Evolutionary conservation across 2,113 vertebrate species (phyloP).

Genomic region (Rhynchomys soricoides): DNA sequence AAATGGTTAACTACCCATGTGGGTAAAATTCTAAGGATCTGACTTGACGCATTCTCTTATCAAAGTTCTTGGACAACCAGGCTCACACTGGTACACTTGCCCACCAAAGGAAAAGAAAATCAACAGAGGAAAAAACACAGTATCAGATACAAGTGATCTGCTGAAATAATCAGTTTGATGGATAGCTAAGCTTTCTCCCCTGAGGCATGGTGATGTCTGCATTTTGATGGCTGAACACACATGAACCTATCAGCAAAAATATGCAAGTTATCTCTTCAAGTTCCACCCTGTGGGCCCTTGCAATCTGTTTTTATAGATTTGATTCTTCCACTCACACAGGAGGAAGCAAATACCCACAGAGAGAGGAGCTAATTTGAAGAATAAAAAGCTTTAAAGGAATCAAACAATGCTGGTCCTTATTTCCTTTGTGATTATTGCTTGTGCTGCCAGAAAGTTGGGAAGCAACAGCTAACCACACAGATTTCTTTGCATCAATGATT

Average conservation of each 20-base stretch:
- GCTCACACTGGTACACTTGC: neutral
- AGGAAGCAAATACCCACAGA: neutral
- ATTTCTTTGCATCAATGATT: neutral
- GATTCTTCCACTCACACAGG: neutral
- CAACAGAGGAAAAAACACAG: neutral
- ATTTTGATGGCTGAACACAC: neutral
- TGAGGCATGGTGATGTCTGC: neutral
- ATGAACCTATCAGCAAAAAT: neutral
- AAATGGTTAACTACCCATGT: neutral
- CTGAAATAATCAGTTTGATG: neutral
- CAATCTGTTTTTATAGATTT: neutral
- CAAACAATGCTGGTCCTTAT: neutral
- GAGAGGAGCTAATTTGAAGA: neutral
- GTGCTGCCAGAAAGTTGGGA: neutral
- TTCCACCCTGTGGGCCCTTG: too few species aligned
- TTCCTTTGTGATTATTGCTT: neutral
- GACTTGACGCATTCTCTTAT: slow-evolving; percentile 34
- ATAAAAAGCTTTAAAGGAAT: neutral
- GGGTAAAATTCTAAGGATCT: neutral
- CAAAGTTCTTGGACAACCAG: neutral
- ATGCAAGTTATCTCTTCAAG: neutral
- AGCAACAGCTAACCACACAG: neutral
- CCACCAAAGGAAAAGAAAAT: neutral
- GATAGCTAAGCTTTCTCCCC: neutral
- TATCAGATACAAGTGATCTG: neutral